Base-by-base conservation (phyloP, 2,113 vertebrate genomes). In the Phaetusa simplex region DNA sequence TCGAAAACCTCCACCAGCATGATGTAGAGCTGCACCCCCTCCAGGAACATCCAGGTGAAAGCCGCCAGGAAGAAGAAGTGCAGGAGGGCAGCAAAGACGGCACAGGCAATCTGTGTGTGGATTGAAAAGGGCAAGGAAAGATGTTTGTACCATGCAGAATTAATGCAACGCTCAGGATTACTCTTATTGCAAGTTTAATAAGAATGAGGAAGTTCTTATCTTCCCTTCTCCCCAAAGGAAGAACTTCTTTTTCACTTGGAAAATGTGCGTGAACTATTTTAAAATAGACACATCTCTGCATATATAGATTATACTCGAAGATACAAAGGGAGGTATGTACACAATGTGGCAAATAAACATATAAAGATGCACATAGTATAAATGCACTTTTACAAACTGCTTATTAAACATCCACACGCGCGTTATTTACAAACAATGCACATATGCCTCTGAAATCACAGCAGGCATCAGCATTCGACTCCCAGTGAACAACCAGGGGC, bases 1-100 rank as follows among this genome's bases (percentile, higher is more conserved):
- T 99, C 99, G 6, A 99, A 99, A 90, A 99, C 99, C 96, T 99
- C 99, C 97, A 99, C 99, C 97, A 99, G 98, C 99, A 99, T 99
- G 96, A 99, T 99, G 97, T 99, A 99, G 58, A 99, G 99, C 97
- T 99, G 99, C 69, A 99, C 99, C 0, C 99, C 99, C 92, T 99
- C 99, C 97, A 99, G 98, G 97, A 99, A 99, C 99, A 99, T 99
- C 99, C 99, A 99, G 1, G 99, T 99, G 98, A 99, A 99, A 40
- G 99, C 99, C 8, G 99, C 99, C 98, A 99, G 97, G 97, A 99
- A 99, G 98, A 99, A 99, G 98, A 99, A 99, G 95, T 99, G 99
- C 58, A 99, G 98, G 83, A 99, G 98, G 45, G 99, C 99, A 30
- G 99, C 99, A 13, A 99, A 99, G 77, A 99, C 99, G 0, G 99